These are phyloP conservation scores for Stegophylla sp. DNA, from an alignment of 2,888 invertebrate genomes.

Conservation along the genomic window DNA sequence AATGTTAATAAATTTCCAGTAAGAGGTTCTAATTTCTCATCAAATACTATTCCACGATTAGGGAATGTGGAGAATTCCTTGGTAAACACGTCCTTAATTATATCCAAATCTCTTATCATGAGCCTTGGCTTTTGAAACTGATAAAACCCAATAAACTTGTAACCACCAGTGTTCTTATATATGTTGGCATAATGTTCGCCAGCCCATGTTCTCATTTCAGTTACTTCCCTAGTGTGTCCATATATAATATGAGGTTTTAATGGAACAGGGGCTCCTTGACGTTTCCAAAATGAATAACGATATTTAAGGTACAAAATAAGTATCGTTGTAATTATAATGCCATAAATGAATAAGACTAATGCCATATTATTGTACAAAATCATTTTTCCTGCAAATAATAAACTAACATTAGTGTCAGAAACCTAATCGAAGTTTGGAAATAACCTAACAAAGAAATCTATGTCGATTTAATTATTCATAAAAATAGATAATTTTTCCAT, in stretches of 20 bases:
- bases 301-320: constrained; percentile 33
- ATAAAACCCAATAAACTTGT: constrained; percentile 66
- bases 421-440: too few relatives aligned
- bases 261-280: constrained; percentile 50
- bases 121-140: constrained; percentile 67
- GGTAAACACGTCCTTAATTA: constrained; percentile 67
- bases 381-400: constrained; percentile 18
- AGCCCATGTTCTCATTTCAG: constrained; percentile 49
- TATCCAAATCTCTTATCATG: constrained; percentile 66
- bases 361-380: neutral
- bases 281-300: constrained; percentile 52
- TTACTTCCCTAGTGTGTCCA: constrained; percentile 41
- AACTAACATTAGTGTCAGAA: too few relatives aligned
- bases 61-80: constrained; percentile 67
- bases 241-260: constrained; percentile 39
- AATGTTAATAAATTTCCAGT: constrained; percentile 65
- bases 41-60: constrained; percentile 65
- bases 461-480: too few relatives aligned
- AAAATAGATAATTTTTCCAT: too few relatives aligned
- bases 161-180: constrained; percentile 19
- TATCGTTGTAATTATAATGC: neutral
- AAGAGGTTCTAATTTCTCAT: constrained; percentile 64
- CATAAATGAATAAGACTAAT: neutral
- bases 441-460: too few relatives aligned
- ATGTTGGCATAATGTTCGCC: constrained; percentile 48